A percentile compares a stretch with the other conserved stretches of the same genome.
Conservation (phyloP, 2,113 vertebrate species). For the Eulemur macaco region DNA sequence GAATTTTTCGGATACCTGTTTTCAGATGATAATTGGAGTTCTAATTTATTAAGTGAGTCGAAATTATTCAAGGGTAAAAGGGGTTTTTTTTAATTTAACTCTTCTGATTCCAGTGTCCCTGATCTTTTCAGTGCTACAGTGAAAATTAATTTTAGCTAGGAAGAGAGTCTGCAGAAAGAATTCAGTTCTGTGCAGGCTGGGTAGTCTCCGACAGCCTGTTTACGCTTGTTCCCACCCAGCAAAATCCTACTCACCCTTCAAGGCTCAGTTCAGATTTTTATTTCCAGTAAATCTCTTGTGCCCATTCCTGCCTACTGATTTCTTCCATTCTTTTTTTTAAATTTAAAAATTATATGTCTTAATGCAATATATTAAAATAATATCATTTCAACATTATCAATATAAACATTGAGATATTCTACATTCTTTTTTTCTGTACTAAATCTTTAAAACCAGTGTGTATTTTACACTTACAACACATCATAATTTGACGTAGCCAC, state of each 20-base stretch:
- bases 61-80: background rate
- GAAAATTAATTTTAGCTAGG: background rate
- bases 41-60: background rate
- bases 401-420: background rate
- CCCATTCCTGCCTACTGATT: rapidly evolving
- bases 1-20: background rate
- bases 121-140: background rate
- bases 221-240: background rate
- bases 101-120: background rate
- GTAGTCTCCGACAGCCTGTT: background rate
- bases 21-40: background rate
- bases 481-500: background rate
- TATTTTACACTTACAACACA: background rate
- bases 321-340: background rate
- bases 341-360: background rate
- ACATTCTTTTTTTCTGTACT: background rate
- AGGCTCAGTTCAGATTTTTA: background rate
- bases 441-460: background rate
- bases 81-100: background rate
- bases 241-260: background rate
- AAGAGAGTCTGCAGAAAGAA: background rate
- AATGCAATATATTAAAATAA: background rate
- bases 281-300: background rate
- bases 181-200: background rate
- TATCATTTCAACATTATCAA: background rate